phyloP scores from a whole-genome alignment of 2,888 invertebrate genomes.

The Cheilosia variabilis region DNA sequence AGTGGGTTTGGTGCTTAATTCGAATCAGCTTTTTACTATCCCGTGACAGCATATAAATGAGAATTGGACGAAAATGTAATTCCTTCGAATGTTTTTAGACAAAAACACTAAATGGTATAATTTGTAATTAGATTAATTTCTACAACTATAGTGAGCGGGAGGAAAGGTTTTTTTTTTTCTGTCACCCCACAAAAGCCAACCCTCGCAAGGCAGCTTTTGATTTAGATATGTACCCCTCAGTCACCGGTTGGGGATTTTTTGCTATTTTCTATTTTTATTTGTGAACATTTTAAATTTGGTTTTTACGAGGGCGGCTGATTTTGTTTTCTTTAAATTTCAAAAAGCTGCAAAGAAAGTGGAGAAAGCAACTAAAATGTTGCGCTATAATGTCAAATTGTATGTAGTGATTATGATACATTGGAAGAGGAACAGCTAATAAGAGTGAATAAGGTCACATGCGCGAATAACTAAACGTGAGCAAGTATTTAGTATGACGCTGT shows the following conservation, averaged over 20 bases:
- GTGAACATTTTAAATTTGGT: neutral
- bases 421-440: too few relatives aligned
- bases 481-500: too few relatives aligned
- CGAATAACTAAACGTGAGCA: too few relatives aligned
- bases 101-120: neutral
- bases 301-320: neutral
- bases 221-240: too few relatives aligned
- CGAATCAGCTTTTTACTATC: slow-evolving; percentile 1
- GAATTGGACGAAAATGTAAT: neutral
- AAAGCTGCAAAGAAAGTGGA: slow-evolving; percentile 23
- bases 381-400: neutral
- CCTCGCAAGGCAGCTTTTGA: slow-evolving; percentile 1
- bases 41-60: neutral
- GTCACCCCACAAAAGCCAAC: neutral
- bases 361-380: slow-evolving; percentile 27
- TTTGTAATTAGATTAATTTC: too few relatives aligned
- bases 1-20: slow-evolving; percentile 14
- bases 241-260: neutral
- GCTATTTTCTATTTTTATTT: neutral
- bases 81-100: neutral
- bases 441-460: too few relatives aligned
- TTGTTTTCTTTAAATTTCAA: neutral
- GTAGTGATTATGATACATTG: too few relatives aligned
- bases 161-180: too few relatives aligned
- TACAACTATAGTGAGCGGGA: too few relatives aligned